Evolutionary conservation across 2,888 invertebrate genomes (phyloP), one percentile per base, ranked within the genome.

Genomic region (Spisula solida): DNA sequence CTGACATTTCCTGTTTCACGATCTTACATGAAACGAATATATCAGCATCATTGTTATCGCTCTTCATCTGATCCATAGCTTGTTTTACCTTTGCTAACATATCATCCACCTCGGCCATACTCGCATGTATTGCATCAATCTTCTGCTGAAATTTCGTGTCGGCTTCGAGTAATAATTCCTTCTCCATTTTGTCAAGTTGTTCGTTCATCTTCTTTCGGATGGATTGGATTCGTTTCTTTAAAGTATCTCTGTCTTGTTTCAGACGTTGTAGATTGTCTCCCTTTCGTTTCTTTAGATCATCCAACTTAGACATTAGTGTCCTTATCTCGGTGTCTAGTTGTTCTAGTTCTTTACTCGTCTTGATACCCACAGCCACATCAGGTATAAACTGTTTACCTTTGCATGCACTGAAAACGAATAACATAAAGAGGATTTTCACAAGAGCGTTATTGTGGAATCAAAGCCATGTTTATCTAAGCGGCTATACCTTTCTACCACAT

Each of bases 401-500:
- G 29, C 81, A 81, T 29, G 81, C 1, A 16, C 81, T 81, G 51
- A 51, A 81, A 81, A 51, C n/a, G n/a, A n/a, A n/a, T n/a, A n/a
- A n/a, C n/a, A n/a, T n/a, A n/a, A n/a, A n/a, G n/a, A n/a, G n/a
- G n/a, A n/a, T n/a, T n/a, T n/a, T n/a, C n/a, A n/a, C n/a, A n/a
- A n/a, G n/a, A n/a, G n/a, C n/a, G n/a, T n/a, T n/a, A n/a, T n/a
- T n/a, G n/a, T n/a, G n/a, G n/a, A n/a, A n/a, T n/a, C n/a, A n/a
- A n/a, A n/a, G n/a, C n/a, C n/a, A n/a, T n/a, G n/a, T n/a, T n/a
- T n/a, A n/a, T n/a, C n/a, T n/a, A n/a, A n/a, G n/a, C n/a, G n/a
- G n/a, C n/a, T n/a, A n/a, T n/a, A n/a, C n/a, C n/a, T n/a, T n/a
- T n/a, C n/a, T n/a, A n/a, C n/a, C n/a, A n/a, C n/a, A n/a, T n/a